These are phyloP conservation scores for Temnopleurus reevesii DNA, from an alignment of 53 echinoderm and acorn worm species.

Conservation along the genomic window DNA sequence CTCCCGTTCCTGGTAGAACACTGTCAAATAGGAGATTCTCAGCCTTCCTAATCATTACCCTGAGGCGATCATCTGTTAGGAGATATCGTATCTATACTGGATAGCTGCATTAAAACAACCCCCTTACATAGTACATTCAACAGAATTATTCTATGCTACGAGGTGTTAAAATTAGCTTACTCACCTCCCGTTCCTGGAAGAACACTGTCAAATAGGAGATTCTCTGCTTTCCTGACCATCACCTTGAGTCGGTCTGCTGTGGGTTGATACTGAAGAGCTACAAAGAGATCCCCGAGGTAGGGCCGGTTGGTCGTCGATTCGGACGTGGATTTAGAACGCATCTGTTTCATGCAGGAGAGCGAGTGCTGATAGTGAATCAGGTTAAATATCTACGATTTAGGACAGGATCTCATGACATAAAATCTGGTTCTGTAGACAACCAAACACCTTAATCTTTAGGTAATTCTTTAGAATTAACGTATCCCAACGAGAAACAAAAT, in stretches of 20 bases:
- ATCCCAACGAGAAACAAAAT: no score
- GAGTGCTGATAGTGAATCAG: conserved; percentile 29
- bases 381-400: no score
- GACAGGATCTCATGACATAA: no score
- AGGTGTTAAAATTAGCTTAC: no score
- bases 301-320: conserved; percentile 22
- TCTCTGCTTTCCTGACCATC: conserved; percentile 65
- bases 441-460: no score
- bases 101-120: no score
- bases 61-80: conserved; percentile 61
- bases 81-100: no score
- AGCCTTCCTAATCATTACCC: conserved; percentile 69
- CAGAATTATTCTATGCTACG: no score
- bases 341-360: conserved; percentile 48
- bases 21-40: conserved; percentile 48
- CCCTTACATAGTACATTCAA: no score
- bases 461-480: no score
- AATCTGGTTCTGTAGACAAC: no score
- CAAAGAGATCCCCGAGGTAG: conserved; percentile 60
- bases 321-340: conserved; percentile 37
- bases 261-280: conserved; percentile 63
- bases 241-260: conserved; percentile 65
- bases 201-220: conserved; percentile 37
- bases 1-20: conserved; percentile 42
- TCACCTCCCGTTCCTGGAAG: conserved; percentile 51